These are phyloP conservation scores for Zingel zingel DNA, from an alignment of 2,113 vertebrate species.

Conservation along the genomic window DNA sequence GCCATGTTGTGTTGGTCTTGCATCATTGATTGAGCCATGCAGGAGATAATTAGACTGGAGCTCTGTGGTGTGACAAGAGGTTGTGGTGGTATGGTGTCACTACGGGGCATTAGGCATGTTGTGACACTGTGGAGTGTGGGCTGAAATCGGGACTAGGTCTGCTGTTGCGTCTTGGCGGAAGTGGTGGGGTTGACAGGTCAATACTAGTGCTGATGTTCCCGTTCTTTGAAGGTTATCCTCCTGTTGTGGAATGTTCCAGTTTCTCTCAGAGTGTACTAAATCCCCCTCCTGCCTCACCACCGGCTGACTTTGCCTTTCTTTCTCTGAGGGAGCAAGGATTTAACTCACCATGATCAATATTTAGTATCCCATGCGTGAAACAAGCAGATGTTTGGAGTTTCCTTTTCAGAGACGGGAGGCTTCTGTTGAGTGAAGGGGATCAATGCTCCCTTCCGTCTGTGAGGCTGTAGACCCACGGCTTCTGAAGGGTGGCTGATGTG, in stretches of 20 bases:
- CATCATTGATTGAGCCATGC: constrained; percentile 82
- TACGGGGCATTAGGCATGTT: constrained; percentile 65
- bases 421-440: constrained; percentile 90
- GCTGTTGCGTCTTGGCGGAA: constrained; percentile 66
- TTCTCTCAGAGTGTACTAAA: constrained; percentile 80
- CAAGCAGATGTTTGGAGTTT: constrained; percentile 97
- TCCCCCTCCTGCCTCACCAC: constrained; percentile 56
- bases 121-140: constrained; percentile 52
- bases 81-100: constrained; percentile 75
- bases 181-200: constrained; percentile 68
- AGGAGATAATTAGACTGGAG: constrained; percentile 81
- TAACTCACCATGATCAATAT: constrained; percentile 94
- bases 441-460: constrained; percentile 86
- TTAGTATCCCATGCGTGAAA: constrained; percentile 96
- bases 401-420: constrained; percentile 86
- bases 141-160: constrained; percentile 48
- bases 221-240: constrained; percentile 72
- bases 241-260: constrained; percentile 77
- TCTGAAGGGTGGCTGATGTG: constrained; percentile 77
- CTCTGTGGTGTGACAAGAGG: constrained; percentile 67
- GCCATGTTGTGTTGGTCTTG: constrained; percentile 76
- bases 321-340: constrained; percentile 85
- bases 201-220: constrained; percentile 68
- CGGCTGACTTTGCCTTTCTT: constrained; percentile 61
- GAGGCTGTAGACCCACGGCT: constrained; percentile 62